phyloP scores from a whole-genome alignment of 2,888 invertebrate genomes.

The Apotomis turbidana region DNA sequence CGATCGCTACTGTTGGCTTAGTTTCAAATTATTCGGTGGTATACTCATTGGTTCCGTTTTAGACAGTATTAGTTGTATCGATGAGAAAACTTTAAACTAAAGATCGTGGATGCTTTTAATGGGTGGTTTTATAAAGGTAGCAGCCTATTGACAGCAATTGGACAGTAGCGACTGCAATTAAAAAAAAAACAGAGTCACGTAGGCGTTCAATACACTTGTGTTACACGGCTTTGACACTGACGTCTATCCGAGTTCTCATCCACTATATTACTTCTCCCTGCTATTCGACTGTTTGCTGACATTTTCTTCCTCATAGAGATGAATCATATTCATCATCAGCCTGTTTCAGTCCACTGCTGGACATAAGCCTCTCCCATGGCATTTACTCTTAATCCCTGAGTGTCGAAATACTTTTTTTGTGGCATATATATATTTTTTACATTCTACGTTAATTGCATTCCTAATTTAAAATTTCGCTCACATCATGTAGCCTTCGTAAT shows the following conservation, averaged over 20 bases:
- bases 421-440: too few relatives aligned
- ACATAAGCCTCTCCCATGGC: too few relatives aligned
- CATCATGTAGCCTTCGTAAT: constrained; percentile 67
- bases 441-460: too few relatives aligned
- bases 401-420: too few relatives aligned
- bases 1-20: too few relatives aligned
- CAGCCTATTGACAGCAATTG: constrained; percentile 49
- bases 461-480: constrained; percentile 49
- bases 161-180: constrained; percentile 50
- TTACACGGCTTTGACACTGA: constrained; percentile 2
- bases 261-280: too few relatives aligned
- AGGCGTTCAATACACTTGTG: constrained; percentile 40
- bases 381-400: too few relatives aligned
- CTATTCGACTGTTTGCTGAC: too few relatives aligned
- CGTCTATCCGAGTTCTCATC: not conserved
- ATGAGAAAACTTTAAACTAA: constrained; percentile 32
- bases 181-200: constrained; percentile 49
- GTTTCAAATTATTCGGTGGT: too few relatives aligned
- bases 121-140: not conserved
- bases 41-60: constrained; percentile 22
- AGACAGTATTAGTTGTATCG: not conserved
- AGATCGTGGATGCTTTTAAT: not conserved
- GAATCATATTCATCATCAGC: too few relatives aligned
- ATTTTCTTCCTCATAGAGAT: too few relatives aligned
- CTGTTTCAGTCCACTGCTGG: too few relatives aligned